A percentile compares a stretch with the other conserved stretches of the same genome.
These are phyloP conservation scores for Potamarius usumacintae DNA, from an alignment of 2,113 vertebrate genomes.

Conservation along the genomic window DNA sequence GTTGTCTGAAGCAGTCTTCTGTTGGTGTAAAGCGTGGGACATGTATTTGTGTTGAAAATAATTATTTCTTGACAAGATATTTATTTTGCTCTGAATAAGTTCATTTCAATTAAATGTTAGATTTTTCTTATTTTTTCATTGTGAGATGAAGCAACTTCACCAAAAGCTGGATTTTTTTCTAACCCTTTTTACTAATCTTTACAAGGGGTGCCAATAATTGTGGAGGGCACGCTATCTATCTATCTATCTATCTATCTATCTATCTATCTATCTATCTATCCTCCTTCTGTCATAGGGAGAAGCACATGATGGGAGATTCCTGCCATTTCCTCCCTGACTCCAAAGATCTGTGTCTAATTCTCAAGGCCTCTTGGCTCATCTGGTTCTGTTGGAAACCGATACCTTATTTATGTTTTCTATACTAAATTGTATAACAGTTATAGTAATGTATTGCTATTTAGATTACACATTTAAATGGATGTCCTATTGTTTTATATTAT, in stretches of 20 bases:
- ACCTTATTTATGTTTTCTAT: conserved; percentile 2
- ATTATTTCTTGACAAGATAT: too few relatives aligned
- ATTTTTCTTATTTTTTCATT: too few relatives aligned
- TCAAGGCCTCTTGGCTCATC: background rate
- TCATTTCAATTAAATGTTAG: too few relatives aligned
- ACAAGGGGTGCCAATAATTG: too few relatives aligned
- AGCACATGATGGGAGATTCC: conserved; percentile 51
- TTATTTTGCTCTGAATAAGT: too few relatives aligned
- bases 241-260: too few relatives aligned
- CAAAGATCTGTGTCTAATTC: background rate
- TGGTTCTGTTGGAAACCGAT: background rate
- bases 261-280: background rate
- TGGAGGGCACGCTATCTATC: too few relatives aligned
- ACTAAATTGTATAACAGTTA: background rate
- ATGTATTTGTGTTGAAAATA: too few relatives aligned
- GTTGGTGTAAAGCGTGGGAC: background rate
- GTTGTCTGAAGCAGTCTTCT: background rate
- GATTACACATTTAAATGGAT: conserved; percentile 8
- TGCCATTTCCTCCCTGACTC: background rate
- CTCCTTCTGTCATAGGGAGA: background rate
- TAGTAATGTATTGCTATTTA: background rate
- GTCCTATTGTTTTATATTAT: conserved; percentile 7
- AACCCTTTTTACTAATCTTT: too few relatives aligned
- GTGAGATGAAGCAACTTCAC: too few relatives aligned
- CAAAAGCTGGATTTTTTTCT: too few relatives aligned